Evolutionary conservation across 2,888 invertebrate genomes (phyloP), one percentile per base, ranked within the genome.

Genomic region (Tetrapedia diversipes): DNA sequence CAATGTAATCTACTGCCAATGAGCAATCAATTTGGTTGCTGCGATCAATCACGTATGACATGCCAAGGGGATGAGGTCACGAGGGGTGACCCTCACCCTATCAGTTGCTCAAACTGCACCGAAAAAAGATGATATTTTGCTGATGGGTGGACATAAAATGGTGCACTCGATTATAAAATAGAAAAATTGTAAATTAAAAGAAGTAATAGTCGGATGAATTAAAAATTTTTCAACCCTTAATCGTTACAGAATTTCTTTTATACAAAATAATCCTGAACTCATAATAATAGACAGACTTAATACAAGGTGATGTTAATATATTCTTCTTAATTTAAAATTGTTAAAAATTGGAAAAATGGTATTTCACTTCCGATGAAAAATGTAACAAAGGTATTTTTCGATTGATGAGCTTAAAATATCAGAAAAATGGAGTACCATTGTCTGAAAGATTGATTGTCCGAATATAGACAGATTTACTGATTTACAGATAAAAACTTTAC

Each of bases 31-130:
- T 66, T 66, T 27, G 11, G 47, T 29, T 6, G 27, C 37, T 11
- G n/a, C 27, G 16, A 66, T 66, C 66, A 59, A 66, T 66, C 66
- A 66, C 37, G 59, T 34, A 27, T 37, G 66, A 47, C 47, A 22
- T 16, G 27, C 6, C 8, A n/a, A 57, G 10, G n/a, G 57, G 32
- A 57, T 34, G 37, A 47, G 47, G 19, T 59, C 16, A 10, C 51
- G 22, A 66, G 10, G 47, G 66, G 66, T 59, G 27, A 16, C 34
- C 2, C 29, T 27, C 47, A 47, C 47, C 65, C 65, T 47, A 47
- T 47, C n/a, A 37, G 34, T 61, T 61, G 61, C 61, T 49, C 34
- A 10, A 4, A 32, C 56, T 27, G 37, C 22, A 14, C n/a, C 59
- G 19, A 59, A 49, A n/a, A 66, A 66, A 45, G 60, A 37, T 66